Base-by-base conservation (phyloP, 2,797 vertebrate species). In the Leptoclinus maculatus region DNA sequence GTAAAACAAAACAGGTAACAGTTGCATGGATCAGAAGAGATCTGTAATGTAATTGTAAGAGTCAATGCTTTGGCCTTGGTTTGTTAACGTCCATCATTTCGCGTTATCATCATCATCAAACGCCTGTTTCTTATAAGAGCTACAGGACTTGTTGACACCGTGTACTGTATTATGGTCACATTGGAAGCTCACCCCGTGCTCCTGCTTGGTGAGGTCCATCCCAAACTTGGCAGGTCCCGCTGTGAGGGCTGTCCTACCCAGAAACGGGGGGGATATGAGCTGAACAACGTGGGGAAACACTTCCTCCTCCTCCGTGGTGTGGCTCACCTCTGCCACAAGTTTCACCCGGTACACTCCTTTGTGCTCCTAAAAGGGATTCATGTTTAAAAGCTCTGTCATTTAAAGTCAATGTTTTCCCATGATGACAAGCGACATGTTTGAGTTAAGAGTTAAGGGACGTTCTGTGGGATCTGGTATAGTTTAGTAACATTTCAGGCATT, bases 221-320 rank as follows among this genome's bases (percentile, higher is more conserved):
- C 96, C 96, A 83, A 96, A 96, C 87, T 96, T 96, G 66, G 96
- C 96, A 3, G 96, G 96, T 68, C 95, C 96, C 0, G 95, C 96
- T 1, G 93, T 95, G 60, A 96, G 92, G 29, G 95, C 95, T 0
- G 91, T 94, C 77, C 94, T 83, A 16, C 96, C 96, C 87, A 96
- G 90, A 78, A 93, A 96, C 0, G 96, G 96, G 2, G 96, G 96
- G 0, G 96, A 96, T 83, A 96, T 96, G 81, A 96, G 89, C 87
- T 96, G 96, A 32, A 96, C 94, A 0, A 91, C 88, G 34, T 93
- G 93, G 34, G 95, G 94, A n/a, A 94, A 68, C 71, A 95, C 94
- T 78, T 90, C 92, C 34, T 94, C 93, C 39, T 94, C 94, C 73
- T 95, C 94, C 0, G 81, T 21, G 2, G 76, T 71, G 43, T 92